These are phyloP conservation scores for Empidonax alnorum DNA, from an alignment of 2,113 vertebrate genomes.

Conservation along the genomic window DNA sequence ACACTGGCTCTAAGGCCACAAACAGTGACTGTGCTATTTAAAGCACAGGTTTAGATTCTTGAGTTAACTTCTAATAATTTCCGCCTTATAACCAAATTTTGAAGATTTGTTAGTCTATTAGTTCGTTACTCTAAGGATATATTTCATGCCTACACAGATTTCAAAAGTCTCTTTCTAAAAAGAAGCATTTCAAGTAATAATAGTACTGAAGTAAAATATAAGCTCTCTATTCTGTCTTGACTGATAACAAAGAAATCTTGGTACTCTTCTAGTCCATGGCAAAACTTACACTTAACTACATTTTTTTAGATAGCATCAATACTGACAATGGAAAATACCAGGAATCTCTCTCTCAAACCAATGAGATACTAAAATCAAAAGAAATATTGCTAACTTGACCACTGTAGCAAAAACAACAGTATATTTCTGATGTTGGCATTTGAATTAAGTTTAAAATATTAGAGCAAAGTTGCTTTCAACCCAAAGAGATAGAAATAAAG, in stretches of 20 bases:
- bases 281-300: neutral
- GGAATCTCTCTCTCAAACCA: neutral
- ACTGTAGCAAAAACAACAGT: neutral
- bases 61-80: neutral
- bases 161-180: slow-evolving; percentile 5
- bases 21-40: neutral
- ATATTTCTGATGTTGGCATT: neutral
- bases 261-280: neutral
- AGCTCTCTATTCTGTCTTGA: neutral
- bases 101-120: neutral
- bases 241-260: neutral
- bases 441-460: neutral
- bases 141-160: neutral
- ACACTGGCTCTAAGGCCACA: neutral
- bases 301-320: neutral
- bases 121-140: neutral
- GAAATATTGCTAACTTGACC: neutral
- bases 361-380: neutral
- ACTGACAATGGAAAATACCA: neutral
- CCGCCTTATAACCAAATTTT: neutral
- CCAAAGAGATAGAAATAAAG: neutral
- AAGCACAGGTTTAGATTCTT: neutral
- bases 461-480: neutral
- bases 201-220: neutral
- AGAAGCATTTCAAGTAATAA: slow-evolving; percentile 26